Conservation (phyloP, 2,888 invertebrate species). For the Linyphia triangularis region DNA sequence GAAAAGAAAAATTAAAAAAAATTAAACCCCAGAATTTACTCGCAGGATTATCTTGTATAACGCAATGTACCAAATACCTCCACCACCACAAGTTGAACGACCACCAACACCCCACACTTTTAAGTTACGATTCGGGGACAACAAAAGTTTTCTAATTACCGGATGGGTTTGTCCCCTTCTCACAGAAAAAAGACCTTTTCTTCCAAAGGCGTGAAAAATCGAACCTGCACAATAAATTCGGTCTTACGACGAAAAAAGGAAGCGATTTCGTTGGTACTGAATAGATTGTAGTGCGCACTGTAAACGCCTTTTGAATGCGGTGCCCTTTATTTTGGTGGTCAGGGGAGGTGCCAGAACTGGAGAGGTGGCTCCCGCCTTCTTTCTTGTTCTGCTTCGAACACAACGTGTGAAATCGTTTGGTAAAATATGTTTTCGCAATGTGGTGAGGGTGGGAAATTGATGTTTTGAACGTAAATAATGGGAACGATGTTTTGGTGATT, state of each 20-base stretch:
- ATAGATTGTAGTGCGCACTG: neutral
- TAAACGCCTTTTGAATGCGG: neutral
- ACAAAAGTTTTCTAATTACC: slow-evolving; percentile 46
- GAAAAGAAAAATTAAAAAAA: too few relatives aligned
- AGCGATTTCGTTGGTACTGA: too few relatives aligned
- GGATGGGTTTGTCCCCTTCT: neutral
- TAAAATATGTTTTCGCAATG: neutral
- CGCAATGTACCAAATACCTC: neutral
- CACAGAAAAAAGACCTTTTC: neutral
- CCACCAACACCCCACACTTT: neutral
- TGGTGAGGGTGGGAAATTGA: neutral
- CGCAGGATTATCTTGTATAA: neutral
- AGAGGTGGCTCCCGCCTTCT: neutral
- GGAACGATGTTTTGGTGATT: too few relatives aligned
- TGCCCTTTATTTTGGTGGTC: neutral
- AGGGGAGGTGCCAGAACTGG: neutral
- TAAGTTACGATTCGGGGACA: neutral
- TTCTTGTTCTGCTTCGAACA: neutral
- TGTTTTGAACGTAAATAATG: neutral
- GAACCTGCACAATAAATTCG: neutral
- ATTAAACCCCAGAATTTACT: too few relatives aligned
- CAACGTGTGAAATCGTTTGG: neutral
- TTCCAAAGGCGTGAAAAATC: slow-evolving; percentile 39
- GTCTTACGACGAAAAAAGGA: neutral
- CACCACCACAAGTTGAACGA: neutral